Evolutionary conservation across 1,140 invertebrate species (phyloP).

Genomic region (Drosophila repletoides): DNA sequence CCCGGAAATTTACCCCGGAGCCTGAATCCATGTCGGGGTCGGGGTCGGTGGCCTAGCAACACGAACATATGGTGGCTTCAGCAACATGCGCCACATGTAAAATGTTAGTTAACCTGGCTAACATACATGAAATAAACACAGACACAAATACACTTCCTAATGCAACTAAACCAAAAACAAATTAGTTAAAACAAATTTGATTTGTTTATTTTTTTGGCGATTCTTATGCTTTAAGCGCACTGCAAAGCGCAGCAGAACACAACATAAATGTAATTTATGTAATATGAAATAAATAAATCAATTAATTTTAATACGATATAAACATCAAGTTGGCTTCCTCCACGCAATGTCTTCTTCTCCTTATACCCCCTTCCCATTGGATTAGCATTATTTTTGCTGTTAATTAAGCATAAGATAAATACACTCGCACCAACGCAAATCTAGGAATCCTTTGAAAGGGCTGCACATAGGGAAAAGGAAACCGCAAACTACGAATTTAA

Average conservation of each 20-base stretch:
- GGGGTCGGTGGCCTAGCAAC: slow-evolving; percentile 93
- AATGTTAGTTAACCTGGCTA: slow-evolving; percentile 35
- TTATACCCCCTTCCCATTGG: slow-evolving; percentile 23
- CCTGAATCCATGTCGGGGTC: not conserved
- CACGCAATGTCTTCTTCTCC: not conserved
- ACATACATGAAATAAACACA: slow-evolving; percentile 5
- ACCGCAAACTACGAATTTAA: slow-evolving; percentile 40
- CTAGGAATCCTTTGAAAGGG: no score
- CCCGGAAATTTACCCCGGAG: slow-evolving; percentile 8
- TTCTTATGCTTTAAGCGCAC: slow-evolving; percentile 40
- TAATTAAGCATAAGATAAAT: slow-evolving; percentile 51
- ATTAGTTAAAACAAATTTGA: slow-evolving; percentile 68
- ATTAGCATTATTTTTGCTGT: slow-evolving; percentile 66
- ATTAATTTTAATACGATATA: slow-evolving; percentile 74
- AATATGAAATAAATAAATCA: slow-evolving; percentile 79
- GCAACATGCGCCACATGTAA: slow-evolving; percentile 98
- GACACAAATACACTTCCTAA: not conserved
- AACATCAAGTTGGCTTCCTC: slow-evolving; percentile 48
- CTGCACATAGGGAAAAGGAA: slow-evolving; percentile 21
- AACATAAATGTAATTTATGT: slow-evolving; percentile 79
- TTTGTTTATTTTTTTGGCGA: slow-evolving; percentile 52
- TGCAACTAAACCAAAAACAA: slow-evolving; percentile 48
- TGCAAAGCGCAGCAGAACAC: slow-evolving; percentile 20
- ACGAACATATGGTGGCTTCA: slow-evolving; percentile 95
- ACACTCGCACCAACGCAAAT: no score